Evolutionary conservation across 2,113 vertebrate species (phyloP).

Genomic region (Spilogale gracilis): DNA sequence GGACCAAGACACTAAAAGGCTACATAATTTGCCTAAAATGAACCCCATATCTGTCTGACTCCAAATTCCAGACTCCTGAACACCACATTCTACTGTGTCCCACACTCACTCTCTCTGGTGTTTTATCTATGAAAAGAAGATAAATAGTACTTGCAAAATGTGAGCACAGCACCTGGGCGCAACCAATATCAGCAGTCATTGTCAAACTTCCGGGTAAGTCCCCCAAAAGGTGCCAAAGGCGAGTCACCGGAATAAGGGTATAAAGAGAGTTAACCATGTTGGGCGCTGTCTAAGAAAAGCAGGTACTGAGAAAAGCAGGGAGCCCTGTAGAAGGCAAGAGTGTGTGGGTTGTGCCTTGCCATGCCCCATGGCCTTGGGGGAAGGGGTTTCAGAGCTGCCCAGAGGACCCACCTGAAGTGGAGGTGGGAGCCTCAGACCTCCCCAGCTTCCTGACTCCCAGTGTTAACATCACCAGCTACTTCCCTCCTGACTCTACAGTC

Average conservation of each 20-base stretch:
- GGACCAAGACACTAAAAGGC: neutral
- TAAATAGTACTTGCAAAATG: neutral
- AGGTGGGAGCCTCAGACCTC: neutral
- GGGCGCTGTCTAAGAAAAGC: neutral
- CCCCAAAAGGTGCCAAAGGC: neutral
- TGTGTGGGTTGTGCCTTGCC: neutral
- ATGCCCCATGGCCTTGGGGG: too few relatives aligned
- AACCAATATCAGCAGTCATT: neutral
- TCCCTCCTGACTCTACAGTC: neutral
- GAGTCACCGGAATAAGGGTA: neutral
- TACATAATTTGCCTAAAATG: neutral
- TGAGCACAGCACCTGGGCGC: neutral
- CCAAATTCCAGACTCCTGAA: neutral
- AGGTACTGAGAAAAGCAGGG: neutral
- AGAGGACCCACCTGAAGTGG: fast-evolving
- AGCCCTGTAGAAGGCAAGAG: neutral
- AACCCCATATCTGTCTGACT: neutral
- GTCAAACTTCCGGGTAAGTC: too few relatives aligned
- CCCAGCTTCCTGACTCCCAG: neutral
- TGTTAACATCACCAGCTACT: neutral
- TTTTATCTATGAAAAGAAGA: neutral
- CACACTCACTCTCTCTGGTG: neutral
- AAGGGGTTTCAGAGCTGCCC: neutral
- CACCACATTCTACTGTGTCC: too few relatives aligned
- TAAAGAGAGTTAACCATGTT: neutral